Evolutionary conservation across 23 tunicate genomes (phyloP), one percentile per base, ranked within the genome.

Genomic region (Halocynthia aurantium): DNA sequence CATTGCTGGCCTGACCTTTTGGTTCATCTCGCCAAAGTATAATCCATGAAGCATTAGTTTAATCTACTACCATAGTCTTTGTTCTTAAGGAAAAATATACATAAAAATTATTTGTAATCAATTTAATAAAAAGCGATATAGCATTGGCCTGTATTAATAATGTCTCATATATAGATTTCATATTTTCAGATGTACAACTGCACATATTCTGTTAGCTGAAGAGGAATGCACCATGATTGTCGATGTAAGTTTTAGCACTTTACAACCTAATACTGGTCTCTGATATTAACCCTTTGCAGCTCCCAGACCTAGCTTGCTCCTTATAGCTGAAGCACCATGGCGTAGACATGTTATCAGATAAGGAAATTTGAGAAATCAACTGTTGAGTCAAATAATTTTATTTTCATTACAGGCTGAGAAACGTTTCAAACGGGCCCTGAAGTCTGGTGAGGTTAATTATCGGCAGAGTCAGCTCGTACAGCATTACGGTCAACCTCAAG

Each of bases 151-250:
- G 44, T 31, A 31, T 31, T 31, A 31, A 31, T 31, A 31, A 4
- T 31, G 44, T 31, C 44, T 31, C 1, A 31, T 31, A 31, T 31
- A 31, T 31, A 31, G 44, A 31, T 31, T 31, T 31, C 44, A 31
- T 31, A 12, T 44, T 67, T 66, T 50, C 57, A 88, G 88, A 8
- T 90, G 89, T 83, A 85, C 89, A 12, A 67, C 89, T 67, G 96
- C 81, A 9, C 81, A 84, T 31, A 84, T 84, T 10, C 67, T 85
- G 19, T 77, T 91, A 6, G 97, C 86, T 22, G 98, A 93, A 80
- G 98, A 93, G 75, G 93, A 93, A 69, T 90, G 91, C 7, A 79
- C 87, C 9, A 72, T 88, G 19, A 80, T 93, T 61, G 49, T 80
- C 19, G 93, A 93, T 72, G 93, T 81, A 71, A 52, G 67, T 51